A percentile compares a stretch with the other conserved stretches of the same genome.
These are phyloP conservation scores for Amphiprion ocellaris DNA, from an alignment of 2,113 vertebrate species.

Conservation along the genomic window DNA sequence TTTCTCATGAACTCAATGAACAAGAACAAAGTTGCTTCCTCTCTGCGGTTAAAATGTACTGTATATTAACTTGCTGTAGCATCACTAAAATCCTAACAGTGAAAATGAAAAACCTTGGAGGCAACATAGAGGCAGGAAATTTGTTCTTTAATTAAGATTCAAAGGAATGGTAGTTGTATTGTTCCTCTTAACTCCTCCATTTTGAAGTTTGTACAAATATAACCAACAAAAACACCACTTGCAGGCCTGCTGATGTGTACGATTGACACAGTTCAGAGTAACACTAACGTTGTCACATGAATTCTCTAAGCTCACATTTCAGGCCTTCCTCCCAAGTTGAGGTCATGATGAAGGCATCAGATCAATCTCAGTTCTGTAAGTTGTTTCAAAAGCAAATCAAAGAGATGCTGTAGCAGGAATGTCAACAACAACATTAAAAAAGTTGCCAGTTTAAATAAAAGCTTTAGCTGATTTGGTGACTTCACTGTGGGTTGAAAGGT, in stretches of 20 bases:
- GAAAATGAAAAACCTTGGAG: neutral
- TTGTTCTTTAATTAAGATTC: conserved; percentile 1
- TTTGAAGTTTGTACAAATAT: conserved; percentile 1
- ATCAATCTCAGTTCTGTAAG: neutral
- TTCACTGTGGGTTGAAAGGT: neutral
- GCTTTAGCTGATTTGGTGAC: neutral
- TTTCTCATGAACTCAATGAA: neutral
- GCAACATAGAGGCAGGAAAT: neutral
- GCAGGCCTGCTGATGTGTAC: neutral
- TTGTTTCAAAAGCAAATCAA: neutral
- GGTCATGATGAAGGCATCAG: neutral
- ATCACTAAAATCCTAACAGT: neutral
- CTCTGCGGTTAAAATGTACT: neutral
- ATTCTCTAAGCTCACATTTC: neutral
- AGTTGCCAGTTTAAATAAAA: neutral
- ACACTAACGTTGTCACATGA: neutral
- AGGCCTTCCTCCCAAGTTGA: neutral
- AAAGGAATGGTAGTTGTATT: neutral
- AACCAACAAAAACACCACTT: neutral
- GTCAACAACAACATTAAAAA: neutral
- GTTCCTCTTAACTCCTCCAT: neutral
- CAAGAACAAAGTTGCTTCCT: conserved; percentile 5
- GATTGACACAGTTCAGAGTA: neutral
- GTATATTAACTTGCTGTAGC: neutral
- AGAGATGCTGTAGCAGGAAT: neutral